Evolutionary conservation across 64 coral and sea anemone species (phyloP), one percentile per base, ranked within the genome.

Genomic region (Stichodactyla mertensii): DNA sequence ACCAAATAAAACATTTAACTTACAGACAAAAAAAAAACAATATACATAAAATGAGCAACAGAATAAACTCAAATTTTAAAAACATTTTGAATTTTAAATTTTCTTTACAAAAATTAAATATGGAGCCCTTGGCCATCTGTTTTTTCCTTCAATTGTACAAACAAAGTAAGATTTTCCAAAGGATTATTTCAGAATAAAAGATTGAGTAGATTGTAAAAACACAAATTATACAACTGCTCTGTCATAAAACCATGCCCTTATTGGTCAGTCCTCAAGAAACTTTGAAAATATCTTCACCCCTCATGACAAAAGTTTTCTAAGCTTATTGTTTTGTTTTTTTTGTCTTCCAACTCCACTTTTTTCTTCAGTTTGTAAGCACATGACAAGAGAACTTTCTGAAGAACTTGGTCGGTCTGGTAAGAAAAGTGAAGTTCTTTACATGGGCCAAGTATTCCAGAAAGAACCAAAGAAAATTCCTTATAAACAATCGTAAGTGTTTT

Each of bases 391-490:
- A 83, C 67, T 97, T 14, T 57, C 79, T 52, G 91, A 93, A 85
- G 91, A 90, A 54, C 92, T 97, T 62, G 86, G 86, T 9, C 77
- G 80, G 71, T 97, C 95, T 86, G 91, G 91, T 8, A 97, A 91
- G 67, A 88, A 88, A 80, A 52, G 86, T 16, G 95, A 97, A 55
- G 79, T 97, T 22, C 89, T 97, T 52, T 79, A 88, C 26, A 93
- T 90, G n/a, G 95, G 95, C 7, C 95, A 97, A 84, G 87, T 88
- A 15, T 97, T 97, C 52, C 95, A 93, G 22, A 91, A 91, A 58
- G 85, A 88, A 7, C 61, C 85, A 0, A 97, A 95, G 55, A 92
- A 89, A 84, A 89, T 95, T 85, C 85, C 85, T 52, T 95, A 95
- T 45, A 56, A 77, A 22, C 70, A 95, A 31, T 95, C 94, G 94